phyloP scores from a whole-genome alignment of 2,113 vertebrate genomes.

The Tinamus guttatus region DNA sequence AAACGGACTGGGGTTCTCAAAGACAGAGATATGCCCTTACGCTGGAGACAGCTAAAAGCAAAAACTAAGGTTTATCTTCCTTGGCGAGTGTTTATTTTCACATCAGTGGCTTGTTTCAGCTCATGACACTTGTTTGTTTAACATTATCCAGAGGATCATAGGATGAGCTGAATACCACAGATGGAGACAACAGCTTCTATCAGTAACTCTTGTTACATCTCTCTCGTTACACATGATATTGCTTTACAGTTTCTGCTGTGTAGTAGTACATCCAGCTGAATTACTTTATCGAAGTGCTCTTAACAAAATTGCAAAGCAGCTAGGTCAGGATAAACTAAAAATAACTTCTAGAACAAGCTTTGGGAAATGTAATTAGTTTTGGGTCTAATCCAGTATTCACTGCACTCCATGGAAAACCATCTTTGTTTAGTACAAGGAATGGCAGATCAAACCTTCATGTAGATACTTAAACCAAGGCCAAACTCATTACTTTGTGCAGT shows the following conservation, averaged over 20 bases:
- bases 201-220: neutral
- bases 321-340: constrained; percentile 63
- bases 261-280: neutral
- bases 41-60: neutral
- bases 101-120: neutral
- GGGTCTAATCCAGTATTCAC: constrained; percentile 3
- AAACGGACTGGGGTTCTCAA: neutral
- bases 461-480: neutral
- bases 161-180: neutral
- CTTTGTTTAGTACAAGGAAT: neutral
- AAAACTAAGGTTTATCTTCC: neutral
- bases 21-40: neutral
- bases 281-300: constrained; percentile 21
- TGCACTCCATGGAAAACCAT: neutral
- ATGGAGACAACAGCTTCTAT: neutral
- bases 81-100: neutral
- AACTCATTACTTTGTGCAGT: neutral
- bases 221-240: neutral
- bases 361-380: constrained; percentile 61
- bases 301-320: constrained; percentile 28
- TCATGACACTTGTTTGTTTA: neutral
- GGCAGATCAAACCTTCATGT: neutral
- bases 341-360: constrained; percentile 45
- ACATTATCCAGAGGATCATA: neutral
- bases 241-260: neutral